Evolutionary conservation across 2,113 vertebrate genomes (phyloP).

Genomic region (Mugil cephalus): DNA sequence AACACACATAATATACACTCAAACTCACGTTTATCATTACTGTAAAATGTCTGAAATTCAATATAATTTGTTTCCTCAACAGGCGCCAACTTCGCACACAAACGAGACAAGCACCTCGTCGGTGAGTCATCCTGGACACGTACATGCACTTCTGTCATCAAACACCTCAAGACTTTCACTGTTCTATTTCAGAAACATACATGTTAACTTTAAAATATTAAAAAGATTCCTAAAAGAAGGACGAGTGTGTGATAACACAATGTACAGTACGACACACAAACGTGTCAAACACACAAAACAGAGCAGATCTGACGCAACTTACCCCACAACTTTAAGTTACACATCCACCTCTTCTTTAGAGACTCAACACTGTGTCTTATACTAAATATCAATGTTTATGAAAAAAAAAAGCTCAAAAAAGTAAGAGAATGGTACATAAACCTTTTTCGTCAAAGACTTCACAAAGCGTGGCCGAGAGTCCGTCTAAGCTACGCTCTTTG

Average conservation of each 20-base stretch:
- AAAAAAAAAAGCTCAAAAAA: neutral
- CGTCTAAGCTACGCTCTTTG: neutral
- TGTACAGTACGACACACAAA: neutral
- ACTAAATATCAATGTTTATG: neutral
- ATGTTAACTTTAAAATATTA: neutral
- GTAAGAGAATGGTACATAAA: no score
- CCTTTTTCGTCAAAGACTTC: neutral
- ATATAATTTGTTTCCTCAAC: slow-evolving; percentile 27
- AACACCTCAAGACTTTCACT: neutral
- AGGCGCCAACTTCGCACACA: neutral
- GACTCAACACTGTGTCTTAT: neutral
- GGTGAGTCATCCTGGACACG: no score
- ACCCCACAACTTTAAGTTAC: slow-evolving; percentile 36
- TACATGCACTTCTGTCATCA: no score
- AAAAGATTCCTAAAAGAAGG: neutral
- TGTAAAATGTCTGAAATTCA: slow-evolving; percentile 31
- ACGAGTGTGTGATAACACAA: neutral
- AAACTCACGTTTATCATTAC: neutral
- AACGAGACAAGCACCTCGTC: slow-evolving; percentile 5
- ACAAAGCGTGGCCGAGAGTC: neutral
- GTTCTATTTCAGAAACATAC: neutral
- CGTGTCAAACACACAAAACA: neutral
- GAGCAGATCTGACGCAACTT: slow-evolving; percentile 16
- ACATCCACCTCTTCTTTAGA: slow-evolving; percentile 2
- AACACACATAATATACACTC: slow-evolving; percentile 2